Evolutionary conservation across 1,140 invertebrate species (phyloP).

Genomic region (Atta cephalotes): DNA sequence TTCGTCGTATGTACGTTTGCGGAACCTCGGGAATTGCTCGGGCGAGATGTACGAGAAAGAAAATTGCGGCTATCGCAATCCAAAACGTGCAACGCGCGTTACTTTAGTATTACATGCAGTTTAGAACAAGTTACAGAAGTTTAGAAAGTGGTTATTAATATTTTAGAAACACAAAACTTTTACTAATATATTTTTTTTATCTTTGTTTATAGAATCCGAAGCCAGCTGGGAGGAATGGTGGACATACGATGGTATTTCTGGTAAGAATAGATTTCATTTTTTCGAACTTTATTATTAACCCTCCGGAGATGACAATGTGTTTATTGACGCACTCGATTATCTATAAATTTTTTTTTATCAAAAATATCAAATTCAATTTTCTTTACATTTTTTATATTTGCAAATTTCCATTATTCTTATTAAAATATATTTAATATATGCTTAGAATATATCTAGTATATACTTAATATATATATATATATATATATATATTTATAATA

Average conservation of each 20-base stretch:
- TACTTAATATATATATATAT: no score
- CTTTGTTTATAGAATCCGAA: slow-evolving; percentile 84
- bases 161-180: neutral
- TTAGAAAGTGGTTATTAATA: neutral
- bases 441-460: no score
- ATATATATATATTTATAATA: no score
- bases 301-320: no score
- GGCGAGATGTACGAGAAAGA: slow-evolving; percentile 17
- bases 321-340: no score
- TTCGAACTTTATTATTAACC: neutral
- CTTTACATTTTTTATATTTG: no score
- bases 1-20: slow-evolving; percentile 29
- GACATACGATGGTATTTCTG: slow-evolving; percentile 90
- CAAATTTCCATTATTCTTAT: no score
- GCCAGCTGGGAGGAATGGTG: slow-evolving; percentile 90
- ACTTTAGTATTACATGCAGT: neutral
- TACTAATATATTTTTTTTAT: slow-evolving; percentile 39
- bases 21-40: neutral
- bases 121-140: neutral
- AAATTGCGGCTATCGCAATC: slow-evolving; percentile 58
- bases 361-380: no score
- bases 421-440: no score
- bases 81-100: neutral
- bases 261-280: slow-evolving; percentile 79
- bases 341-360: no score